A percentile compares a stretch with the other conserved stretches of the same genome.
Evolutionary conservation across 1,140 invertebrate species (phyloP).

Genomic region (Solenopsis fugax): DNA sequence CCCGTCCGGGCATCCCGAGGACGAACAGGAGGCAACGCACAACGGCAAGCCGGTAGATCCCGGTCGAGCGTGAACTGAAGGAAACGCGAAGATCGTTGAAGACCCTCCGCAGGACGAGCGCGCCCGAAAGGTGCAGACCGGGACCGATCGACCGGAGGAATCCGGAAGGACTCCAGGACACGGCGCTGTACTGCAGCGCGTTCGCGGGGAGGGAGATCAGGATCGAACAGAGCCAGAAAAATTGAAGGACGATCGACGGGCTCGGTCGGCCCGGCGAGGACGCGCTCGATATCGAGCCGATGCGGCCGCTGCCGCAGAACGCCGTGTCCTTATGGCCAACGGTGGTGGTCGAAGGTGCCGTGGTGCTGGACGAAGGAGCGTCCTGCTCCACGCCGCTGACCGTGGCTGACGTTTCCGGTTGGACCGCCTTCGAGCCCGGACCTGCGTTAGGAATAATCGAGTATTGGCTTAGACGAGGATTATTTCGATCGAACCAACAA

Average conservation of each 20-base stretch:
- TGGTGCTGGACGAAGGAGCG: conserved; percentile 22
- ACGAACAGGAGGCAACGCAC: conserved; percentile 41
- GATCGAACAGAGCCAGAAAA: conserved; percentile 64
- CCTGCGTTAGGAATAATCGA: conserved; percentile 46
- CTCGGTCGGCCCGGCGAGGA: conserved; percentile 58
- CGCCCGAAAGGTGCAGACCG: conserved; percentile 2
- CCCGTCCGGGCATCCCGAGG: conserved; percentile 49
- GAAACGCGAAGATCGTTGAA: conserved; percentile 46
- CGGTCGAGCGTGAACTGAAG: conserved; percentile 73
- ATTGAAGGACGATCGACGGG: conserved; percentile 28
- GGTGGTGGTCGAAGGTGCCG: conserved; percentile 6
- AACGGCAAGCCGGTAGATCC: conserved; percentile 57
- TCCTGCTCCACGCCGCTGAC: conserved; percentile 11
- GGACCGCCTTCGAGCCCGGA: conserved; percentile 27
- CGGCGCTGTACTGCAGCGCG: conserved; percentile 19
- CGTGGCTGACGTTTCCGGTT: conserved; percentile 43
- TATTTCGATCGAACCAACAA: background rate
- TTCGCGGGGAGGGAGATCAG: conserved; percentile 38
- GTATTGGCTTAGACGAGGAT: background rate
- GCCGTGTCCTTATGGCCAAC: conserved; percentile 64
- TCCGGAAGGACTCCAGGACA: conserved; percentile 36
- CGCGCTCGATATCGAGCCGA: conserved; percentile 73
- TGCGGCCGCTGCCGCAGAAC: conserved; percentile 78
- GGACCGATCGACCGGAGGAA: background rate
- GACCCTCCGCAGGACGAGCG: background rate